Base-by-base conservation (phyloP, 2,113 vertebrate species). In the Butorides virescens region DNA sequence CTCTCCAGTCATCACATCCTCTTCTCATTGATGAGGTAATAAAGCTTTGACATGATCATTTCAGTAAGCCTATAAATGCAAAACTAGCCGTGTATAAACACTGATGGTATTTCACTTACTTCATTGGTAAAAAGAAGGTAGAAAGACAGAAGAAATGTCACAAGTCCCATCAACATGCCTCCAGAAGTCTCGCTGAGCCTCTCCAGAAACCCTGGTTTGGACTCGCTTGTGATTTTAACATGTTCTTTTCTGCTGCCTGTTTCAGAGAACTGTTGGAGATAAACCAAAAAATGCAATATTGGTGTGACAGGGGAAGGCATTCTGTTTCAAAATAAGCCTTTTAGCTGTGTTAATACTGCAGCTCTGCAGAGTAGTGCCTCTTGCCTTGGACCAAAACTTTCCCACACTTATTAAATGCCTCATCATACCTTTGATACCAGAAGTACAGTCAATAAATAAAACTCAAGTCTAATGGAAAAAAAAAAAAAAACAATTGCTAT, bases 111-210 rank as follows among this genome's bases (percentile, higher is more conserved):
- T 58, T 56, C 34, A 96, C 95, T 95, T 97, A 99, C 99, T 99
- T 99, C 99, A 63, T 99, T 99, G 77, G 99, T 99, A 92, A 99
- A 99, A 77, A 99, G 98, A 74, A 99, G 59, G 80, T 99, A 99
- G 93, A 99, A 98, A 13, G 99, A 99, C 23, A 99, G 94, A 62
- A 98, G 97, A 90, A 99, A 99, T 27, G 99, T 94, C 50, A 95
- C 94, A 4, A 99, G 92, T 10, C 99, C 99, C 63, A 99, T 68
- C 50, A 98, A 62, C 96, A 99, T 98, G 47, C 99, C 99, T 21
- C 98, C 99, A 13, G 98, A 98, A 10, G 99, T 99, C 88, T 99
- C 98, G 7, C 99, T 98, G 36, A 99, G 96, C 36, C 99, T 98
- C 96, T 99, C 99, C 96, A 99, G 97, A 91, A 99, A 99, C n/a